Evolutionary conservation across 2,797 vertebrate genomes (phyloP).

Genomic region (Sarcophilus harrisii): DNA sequence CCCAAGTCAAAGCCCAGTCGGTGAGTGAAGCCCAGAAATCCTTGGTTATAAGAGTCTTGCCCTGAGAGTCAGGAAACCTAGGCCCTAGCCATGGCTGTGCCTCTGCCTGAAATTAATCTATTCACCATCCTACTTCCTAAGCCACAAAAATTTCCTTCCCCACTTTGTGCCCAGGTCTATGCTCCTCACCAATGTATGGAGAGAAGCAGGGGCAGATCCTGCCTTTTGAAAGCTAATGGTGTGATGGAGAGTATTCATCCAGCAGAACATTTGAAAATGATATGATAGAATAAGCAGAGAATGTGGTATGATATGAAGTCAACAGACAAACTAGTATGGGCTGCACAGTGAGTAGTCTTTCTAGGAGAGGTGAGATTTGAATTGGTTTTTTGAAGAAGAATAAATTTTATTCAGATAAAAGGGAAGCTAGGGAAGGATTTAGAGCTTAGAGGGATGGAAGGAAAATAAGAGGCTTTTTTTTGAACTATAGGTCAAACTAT

Average conservation of each 20-base stretch:
- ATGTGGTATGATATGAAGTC: slow-evolving; percentile 21
- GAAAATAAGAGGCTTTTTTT: not conserved
- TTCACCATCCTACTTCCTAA: not conserved
- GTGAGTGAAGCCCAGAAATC: slow-evolving; percentile 82
- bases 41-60: not conserved
- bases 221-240: slow-evolving; percentile 89
- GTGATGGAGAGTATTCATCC: slow-evolving; percentile 91
- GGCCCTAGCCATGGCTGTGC: not conserved
- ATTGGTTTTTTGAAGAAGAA: not conserved
- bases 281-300: not conserved
- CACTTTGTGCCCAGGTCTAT: not conserved
- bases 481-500: not conserved
- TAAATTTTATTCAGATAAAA: not conserved
- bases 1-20: slow-evolving; percentile 88
- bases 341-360: not conserved
- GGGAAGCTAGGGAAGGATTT: not conserved
- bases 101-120: not conserved
- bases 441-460: not conserved
- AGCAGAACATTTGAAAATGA: slow-evolving; percentile 87
- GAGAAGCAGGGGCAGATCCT: not conserved
- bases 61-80: not conserved
- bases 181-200: not conserved
- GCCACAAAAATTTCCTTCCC: not conserved
- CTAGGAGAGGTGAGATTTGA: not conserved
- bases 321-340: slow-evolving; percentile 85